Evolutionary conservation across 1,140 invertebrate species (phyloP), one percentile per base, ranked within the genome.

Genomic region (Leptoteleia sp.): DNA sequence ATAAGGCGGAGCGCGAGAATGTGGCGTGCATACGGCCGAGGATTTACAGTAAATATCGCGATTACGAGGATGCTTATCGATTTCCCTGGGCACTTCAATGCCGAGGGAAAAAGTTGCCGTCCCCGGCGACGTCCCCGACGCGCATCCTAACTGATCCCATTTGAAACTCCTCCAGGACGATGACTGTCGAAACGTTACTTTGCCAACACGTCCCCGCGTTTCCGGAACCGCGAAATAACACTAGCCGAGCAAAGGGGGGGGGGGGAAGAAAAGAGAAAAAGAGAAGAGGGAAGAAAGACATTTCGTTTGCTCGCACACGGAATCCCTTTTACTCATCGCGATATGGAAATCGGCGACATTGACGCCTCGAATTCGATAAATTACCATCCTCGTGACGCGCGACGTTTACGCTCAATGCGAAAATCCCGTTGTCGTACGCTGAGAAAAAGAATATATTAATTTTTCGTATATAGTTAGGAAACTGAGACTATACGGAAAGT

Each of bases 61-160:
- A 80, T 80, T 80, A 80, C 77, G 71, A 62, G 71, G 61, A 80
- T 80, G 52, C 75, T 62, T 68, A 80, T 80, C 65, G 78, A 76
- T 76, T 76, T 65, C 47, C 35, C 54, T 48, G 43, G 43, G 38
- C 57, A 59, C 54, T 76, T 68, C 59, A 62, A 67, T 65, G 57
- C 50, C 57, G 38, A 61, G 70, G 19, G 5, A 68, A 70, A 42
- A 52, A 61, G 65, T 50, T 45, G 19, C 19, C 57, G 27, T 76
- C 70, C 78, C 59, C 70, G 61, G 43, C 65, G 45, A 25, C 25
- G 55, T 42, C 55, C 72, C 59, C 65, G 62, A 61, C 55, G 67
- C 42, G 47, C 73, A 62, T 67, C 72, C 67, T 73, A 62, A 76
- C 70, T 54, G 75, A 78, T 81, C 76, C 62, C 31, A 81, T 76